Percentiles rank a stretch among this genome's conserved stretches.
Evolutionary conservation across 2,888 invertebrate genomes (phyloP).

Genomic region (Fragum whitleyi): DNA sequence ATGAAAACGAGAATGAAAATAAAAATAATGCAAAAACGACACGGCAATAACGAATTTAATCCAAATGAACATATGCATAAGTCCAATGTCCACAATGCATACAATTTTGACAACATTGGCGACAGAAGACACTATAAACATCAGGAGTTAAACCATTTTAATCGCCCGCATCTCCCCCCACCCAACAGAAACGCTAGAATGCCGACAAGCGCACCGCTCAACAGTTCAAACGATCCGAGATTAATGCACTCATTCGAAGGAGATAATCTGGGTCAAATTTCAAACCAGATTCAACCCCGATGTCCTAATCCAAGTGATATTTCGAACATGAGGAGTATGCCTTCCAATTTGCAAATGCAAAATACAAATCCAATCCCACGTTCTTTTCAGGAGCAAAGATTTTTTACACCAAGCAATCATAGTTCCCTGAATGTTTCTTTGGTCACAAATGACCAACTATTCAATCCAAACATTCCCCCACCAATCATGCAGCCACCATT

Average conservation of each 20-base stretch:
- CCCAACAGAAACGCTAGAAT: too few relatives aligned
- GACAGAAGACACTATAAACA: neutral
- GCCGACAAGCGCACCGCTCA: too few relatives aligned
- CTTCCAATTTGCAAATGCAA: neutral
- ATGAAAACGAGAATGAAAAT: too few relatives aligned
- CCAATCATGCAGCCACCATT: slow-evolving; percentile 3
- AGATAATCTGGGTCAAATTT: too few relatives aligned
- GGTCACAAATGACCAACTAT: neutral
- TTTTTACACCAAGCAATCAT: neutral
- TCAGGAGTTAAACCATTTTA: neutral
- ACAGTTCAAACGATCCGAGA: neutral
- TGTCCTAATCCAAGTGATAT: too few relatives aligned
- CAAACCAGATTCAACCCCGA: too few relatives aligned
- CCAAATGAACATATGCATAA: neutral
- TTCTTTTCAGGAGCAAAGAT: neutral
- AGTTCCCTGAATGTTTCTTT: neutral
- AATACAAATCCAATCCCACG: too few relatives aligned
- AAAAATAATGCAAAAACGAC: neutral
- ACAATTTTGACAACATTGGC: neutral
- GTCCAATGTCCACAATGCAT: neutral
- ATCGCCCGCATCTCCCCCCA: slow-evolving; percentile 12
- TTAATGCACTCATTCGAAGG: too few relatives aligned
- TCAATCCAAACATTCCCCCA: slow-evolving; percentile 17
- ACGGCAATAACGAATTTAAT: neutral
- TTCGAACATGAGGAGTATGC: neutral